Evolutionary conservation across 2,113 vertebrate species (phyloP).

Genomic region (Anoura caudifer): DNA sequence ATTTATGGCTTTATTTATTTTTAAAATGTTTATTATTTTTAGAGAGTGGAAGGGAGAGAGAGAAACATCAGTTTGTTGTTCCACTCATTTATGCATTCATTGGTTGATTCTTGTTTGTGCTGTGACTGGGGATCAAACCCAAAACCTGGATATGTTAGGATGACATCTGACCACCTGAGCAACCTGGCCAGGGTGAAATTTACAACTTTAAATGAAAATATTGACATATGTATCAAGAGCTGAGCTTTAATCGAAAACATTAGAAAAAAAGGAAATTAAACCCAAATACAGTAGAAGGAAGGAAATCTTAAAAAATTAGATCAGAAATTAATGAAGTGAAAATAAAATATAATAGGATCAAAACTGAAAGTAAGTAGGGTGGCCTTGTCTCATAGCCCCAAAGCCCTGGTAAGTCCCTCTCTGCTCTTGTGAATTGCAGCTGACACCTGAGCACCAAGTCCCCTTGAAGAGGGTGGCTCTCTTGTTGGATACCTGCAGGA

Average conservation of each 20-base stretch:
- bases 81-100: too few species aligned
- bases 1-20: not conserved
- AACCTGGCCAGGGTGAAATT: not conserved
- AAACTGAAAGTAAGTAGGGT: not conserved
- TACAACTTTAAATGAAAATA: not conserved
- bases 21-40: too few species aligned
- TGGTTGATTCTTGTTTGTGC: too few species aligned
- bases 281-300: not conserved
- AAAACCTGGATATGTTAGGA: too few species aligned
- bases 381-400: not conserved
- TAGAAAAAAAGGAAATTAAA: not conserved
- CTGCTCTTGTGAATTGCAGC: not conserved
- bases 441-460: not conserved
- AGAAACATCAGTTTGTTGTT: too few species aligned
- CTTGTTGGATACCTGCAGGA: not conserved
- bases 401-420: not conserved
- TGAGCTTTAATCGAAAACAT: not conserved
- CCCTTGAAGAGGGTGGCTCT: not conserved
- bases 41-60: too few species aligned
- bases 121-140: too few species aligned
- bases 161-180: too few species aligned
- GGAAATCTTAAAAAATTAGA: not conserved
- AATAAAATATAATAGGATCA: not conserved
- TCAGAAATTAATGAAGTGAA: not conserved
- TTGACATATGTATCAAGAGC: not conserved